A percentile compares a stretch with the other conserved stretches of the same genome.
Conservation (phyloP, 2,113 vertebrate genomes). For the Acrocephalus kingi region DNA sequence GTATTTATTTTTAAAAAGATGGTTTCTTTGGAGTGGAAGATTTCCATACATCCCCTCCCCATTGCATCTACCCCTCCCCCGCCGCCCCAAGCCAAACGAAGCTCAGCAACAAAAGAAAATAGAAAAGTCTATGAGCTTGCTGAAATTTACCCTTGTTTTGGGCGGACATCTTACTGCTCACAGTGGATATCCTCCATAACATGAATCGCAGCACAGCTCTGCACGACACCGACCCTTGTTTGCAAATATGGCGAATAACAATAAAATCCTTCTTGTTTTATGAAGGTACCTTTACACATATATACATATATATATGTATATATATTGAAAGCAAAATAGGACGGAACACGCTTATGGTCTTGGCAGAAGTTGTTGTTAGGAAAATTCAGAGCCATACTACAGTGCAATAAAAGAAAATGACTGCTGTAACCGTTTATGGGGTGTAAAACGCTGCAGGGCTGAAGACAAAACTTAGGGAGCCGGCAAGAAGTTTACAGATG, state of each 20-base stretch:
- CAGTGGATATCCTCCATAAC: slow-evolving; percentile 6
- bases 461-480: slow-evolving; percentile 66
- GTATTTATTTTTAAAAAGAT: not conserved
- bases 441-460: slow-evolving; percentile 86
- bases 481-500: slow-evolving; percentile 56
- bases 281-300: not conserved
- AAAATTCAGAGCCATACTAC: slow-evolving; percentile 75
- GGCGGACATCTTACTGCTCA: slow-evolving; percentile 15
- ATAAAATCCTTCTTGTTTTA: not conserved
- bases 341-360: slow-evolving; percentile 25
- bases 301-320: not conserved
- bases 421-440: slow-evolving; percentile 90
- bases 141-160: slow-evolving; percentile 11
- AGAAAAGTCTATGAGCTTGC: not conserved
- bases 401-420: slow-evolving; percentile 88
- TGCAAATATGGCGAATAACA: not conserved
- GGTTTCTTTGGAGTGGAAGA: not conserved
- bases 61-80: not conserved
- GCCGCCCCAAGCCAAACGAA: slow-evolving; percentile 22
- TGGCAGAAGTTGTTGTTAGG: slow-evolving; percentile 72
- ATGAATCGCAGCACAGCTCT: not conserved
- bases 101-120: slow-evolving; percentile 46
- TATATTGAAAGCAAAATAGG: not conserved
- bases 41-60: not conserved
- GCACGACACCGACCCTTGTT: not conserved